Base-by-base conservation (phyloP, 1,140 invertebrate genomes). In the Campoletis sonorensis region DNA sequence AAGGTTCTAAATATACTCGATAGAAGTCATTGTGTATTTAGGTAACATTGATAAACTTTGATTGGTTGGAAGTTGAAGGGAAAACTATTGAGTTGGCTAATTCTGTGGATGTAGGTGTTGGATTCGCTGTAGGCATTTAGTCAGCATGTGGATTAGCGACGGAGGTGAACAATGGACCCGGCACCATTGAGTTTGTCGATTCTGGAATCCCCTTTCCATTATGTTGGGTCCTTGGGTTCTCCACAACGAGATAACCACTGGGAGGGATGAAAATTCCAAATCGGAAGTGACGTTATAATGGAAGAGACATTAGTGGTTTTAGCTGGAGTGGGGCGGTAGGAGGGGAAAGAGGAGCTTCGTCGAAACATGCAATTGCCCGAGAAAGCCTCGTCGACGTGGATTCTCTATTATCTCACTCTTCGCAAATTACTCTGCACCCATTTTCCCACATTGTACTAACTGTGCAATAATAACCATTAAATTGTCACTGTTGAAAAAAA, bases 271-370 rank as follows among this genome's bases (percentile, higher is more conserved):
- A 70, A 80, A 86, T 86, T 87, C 83, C 85, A 89, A 89, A 89
- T 89, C 87, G 88, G 87, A 89, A 89, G 88, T 88, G 88, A 89
- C 86, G 81, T 89, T 89, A 88, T 89, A 89, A 89, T 89, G 88
- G 88, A 89, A 87, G 81, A 83, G 84, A 86, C 86, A 88, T 88
- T 89, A 88, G 87, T 86, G 87, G 87, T 86, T 87, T 87, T 88
- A 87, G 80, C 84, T 78, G 81, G 68, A 71, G 70, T 64, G 70
- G 30, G 37, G 33, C 64, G 54, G 21, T 18, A 70, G 21, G 18
- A n/a, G 67, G 37, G 64, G 33, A 30, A 30, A 16, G 27, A 10
- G 64, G 27, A 10, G 51, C 51, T 8, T n/a, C 54, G 54, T 79
- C 82, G 81, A 72, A 84, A 82, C 82, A 67, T 75, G 23, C 79